Conservation (phyloP, 2,888 invertebrate species). For the Podabrus alpinus region DNA sequence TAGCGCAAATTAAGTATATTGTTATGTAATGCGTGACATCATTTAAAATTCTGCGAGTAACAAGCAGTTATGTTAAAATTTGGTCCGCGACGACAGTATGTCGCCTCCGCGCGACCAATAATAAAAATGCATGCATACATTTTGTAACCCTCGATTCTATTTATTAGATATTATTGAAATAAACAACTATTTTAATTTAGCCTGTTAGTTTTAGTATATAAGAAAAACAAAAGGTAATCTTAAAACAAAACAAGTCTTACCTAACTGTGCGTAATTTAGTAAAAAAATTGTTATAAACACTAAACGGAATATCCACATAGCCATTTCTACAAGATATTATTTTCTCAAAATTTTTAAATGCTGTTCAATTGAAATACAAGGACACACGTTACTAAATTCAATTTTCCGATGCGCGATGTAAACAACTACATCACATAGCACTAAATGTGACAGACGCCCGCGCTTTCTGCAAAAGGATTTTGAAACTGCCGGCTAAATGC, state of each 20-base stretch:
- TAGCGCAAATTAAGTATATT: background rate
- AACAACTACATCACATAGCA: conserved; percentile 5
- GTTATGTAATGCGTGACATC: background rate
- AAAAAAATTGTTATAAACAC: background rate
- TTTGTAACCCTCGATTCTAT: background rate
- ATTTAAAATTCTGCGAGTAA: background rate
- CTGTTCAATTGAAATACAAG: background rate
- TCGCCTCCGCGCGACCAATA: background rate
- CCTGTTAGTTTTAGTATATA: background rate
- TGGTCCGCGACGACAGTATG: background rate
- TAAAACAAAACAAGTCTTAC: background rate
- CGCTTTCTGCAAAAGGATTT: conserved; percentile 6
- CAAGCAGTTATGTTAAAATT: background rate
- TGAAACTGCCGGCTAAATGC: background rate
- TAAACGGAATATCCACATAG: background rate
- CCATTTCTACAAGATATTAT: background rate
- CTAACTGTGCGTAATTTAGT: background rate
- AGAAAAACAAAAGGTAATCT: background rate
- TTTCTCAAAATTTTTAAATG: background rate
- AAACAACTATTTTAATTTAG: no score
- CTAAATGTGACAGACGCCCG: conserved; percentile 3
- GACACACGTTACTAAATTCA: background rate
- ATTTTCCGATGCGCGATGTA: background rate
- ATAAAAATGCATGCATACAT: background rate
- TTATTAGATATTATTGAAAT: background rate